Conservation (phyloP, 2,113 vertebrate species). For the Cyphomyrus discorhynchus region DNA sequence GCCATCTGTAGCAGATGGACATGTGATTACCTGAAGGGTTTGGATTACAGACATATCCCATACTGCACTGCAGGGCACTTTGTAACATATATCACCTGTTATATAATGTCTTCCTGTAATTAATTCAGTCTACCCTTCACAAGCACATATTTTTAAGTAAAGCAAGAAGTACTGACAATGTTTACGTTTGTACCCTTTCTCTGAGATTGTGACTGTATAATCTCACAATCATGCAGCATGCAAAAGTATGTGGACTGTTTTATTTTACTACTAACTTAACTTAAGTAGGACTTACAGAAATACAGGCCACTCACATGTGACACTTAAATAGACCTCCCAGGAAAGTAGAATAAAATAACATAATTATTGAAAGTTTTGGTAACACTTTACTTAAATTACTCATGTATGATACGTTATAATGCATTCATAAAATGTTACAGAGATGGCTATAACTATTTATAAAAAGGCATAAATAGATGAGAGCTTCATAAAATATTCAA, state of each 20-base stretch:
- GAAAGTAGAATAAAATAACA: neutral
- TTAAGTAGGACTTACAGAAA: neutral
- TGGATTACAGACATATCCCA: neutral
- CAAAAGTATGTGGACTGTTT: neutral
- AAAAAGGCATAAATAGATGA: no score
- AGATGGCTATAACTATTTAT: no score
- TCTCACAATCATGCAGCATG: neutral
- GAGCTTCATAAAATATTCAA: no score
- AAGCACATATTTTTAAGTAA: neutral
- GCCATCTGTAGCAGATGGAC: neutral
- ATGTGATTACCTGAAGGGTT: neutral
- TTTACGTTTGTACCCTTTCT: neutral
- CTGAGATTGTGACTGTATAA: neutral
- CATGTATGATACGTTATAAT: no score
- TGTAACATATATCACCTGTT: neutral
- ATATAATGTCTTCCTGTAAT: neutral
- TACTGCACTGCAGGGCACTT: neutral
- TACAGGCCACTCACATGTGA: neutral
- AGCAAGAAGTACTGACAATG: neutral
- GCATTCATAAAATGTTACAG: slow-evolving; percentile 28
- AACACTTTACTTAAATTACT: no score
- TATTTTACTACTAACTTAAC: neutral
- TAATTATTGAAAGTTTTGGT: neutral
- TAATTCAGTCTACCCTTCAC: neutral
- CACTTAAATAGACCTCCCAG: neutral